Evolutionary conservation across 2,888 invertebrate genomes (phyloP), one percentile per base, ranked within the genome.

Genomic region (Ophion slaviceki): DNA sequence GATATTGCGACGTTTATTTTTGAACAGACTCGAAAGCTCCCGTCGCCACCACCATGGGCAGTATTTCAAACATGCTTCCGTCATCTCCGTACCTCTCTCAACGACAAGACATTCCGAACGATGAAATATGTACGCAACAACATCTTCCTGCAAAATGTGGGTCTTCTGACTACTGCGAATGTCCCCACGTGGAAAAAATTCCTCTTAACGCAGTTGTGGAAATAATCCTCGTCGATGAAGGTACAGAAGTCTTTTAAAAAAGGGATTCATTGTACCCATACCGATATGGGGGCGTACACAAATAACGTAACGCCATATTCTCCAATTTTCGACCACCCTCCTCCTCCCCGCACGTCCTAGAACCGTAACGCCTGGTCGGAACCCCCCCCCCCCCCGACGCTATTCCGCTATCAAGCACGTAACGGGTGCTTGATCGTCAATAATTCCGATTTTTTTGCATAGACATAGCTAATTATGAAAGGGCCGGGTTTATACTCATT

Each of bases 131-230:
- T 93, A 97, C 97, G 88, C 97, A 97, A 17, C 97, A 97, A 92
- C 97, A 97, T 93, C 95, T 97, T 67, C 88, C 88, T 4, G 17
- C 62, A 3, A 75, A 71, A n/a, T 90, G 90, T 68, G 40, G 24
- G 1, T 20, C 71, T 2, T 24, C n/a, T 2, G n/a, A 11, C 10
- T 57, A 93, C 89, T 95, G 95, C 90, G 94, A 94, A 89, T 95
- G 95, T 90, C 92, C 94, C 0, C 95, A 95, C 90, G 92, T 94
- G 84, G 94, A 95, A 14, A 68, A 97, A 92, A 96, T 98, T 86
- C 96, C 97, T 40, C 94, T 97, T 20, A 96, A 97, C 92, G 97
- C 98, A 83, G 95, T 98, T 71, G 98, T 98, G n/a, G 98, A 98
- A 95, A 95, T 98, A 80, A 96, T 98, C 88, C 94, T 98, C 70